Percentiles rank a stretch among this genome's conserved stretches.
Conservation (phyloP, 2,113 vertebrate genomes). For the Sminthopsis crassicaudata region DNA sequence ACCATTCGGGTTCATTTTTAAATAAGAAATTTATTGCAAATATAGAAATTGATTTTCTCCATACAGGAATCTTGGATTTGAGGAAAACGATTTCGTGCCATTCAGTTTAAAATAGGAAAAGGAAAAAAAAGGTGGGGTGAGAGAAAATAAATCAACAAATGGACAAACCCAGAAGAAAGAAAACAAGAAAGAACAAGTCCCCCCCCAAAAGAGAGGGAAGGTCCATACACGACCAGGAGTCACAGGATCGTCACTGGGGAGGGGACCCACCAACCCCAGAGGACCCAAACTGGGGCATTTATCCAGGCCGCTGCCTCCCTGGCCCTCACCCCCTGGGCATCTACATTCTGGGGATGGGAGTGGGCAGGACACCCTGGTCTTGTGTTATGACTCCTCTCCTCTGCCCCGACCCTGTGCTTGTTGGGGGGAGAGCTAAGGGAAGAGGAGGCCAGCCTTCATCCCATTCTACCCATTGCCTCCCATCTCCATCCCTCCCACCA, state of each 20-base stretch:
- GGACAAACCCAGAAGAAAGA: conserved; percentile 73
- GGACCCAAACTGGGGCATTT: conserved; percentile 81
- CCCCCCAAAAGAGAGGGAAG: conserved; percentile 51
- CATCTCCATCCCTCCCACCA: not conserved
- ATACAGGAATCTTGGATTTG: conserved; percentile 88
- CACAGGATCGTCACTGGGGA: conserved; percentile 82
- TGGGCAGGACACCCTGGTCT: not conserved
- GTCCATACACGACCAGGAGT: conserved; percentile 82
- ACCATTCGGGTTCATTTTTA: conserved; percentile 69
- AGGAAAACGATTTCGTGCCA: conserved; percentile 89
- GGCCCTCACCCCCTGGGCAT: not conserved
- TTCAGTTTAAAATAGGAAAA: conserved; percentile 85
- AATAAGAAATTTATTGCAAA: conserved; percentile 93
- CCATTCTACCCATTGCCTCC: conserved; percentile 33
- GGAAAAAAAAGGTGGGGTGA: not conserved
- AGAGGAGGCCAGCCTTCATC: not conserved
- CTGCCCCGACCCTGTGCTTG: not conserved
- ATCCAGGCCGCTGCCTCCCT: not conserved
- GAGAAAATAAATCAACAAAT: conserved; percentile 75
- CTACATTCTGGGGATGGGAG: not conserved
- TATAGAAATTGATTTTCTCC: conserved; percentile 92
- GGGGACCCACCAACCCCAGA: conserved; percentile 77
- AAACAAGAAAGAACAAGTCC: conserved; percentile 66
- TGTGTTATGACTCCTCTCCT: not conserved
- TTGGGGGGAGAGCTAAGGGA: conserved; percentile 33